A percentile compares a stretch with the other conserved stretches of the same genome.
These are phyloP conservation scores for Leptoteleia sp. DNA, from an alignment of 1,140 invertebrate species.

Conservation along the genomic window DNA sequence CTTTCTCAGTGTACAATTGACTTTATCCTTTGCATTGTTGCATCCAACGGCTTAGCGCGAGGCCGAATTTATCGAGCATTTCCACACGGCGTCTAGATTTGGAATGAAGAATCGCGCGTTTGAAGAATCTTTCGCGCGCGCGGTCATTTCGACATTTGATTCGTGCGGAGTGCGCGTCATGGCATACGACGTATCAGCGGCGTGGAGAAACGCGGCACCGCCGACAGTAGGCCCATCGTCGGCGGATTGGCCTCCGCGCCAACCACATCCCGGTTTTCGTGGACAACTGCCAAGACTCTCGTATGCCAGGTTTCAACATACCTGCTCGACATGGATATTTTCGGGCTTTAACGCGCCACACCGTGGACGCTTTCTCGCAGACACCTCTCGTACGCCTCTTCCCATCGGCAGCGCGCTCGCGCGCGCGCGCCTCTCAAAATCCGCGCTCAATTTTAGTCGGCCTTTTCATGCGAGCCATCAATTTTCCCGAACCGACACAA, in stretches of 20 bases:
- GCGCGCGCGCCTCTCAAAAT: too few species aligned
- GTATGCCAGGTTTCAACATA: slow-evolving; percentile 74
- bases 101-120: slow-evolving; percentile 18
- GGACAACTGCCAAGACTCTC: slow-evolving; percentile 69
- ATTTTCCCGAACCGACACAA: slow-evolving; percentile 1
- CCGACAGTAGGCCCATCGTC: slow-evolving; percentile 44
- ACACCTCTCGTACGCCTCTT: slow-evolving; percentile 47
- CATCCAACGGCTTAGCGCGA: too few species aligned
- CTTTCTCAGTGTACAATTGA: too few species aligned
- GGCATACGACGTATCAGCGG: slow-evolving; percentile 42
- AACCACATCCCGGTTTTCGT: slow-evolving; percentile 64
- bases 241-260: slow-evolving; percentile 65
- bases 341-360: slow-evolving; percentile 76
- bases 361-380: slow-evolving; percentile 63
- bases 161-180: slow-evolving; percentile 18
- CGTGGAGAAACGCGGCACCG: slow-evolving; percentile 46
- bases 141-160: slow-evolving; percentile 42
- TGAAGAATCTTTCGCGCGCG: slow-evolving; percentile 12
- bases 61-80: too few species aligned
- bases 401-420: slow-evolving; percentile 34
- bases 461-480: slow-evolving; percentile 22
- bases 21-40: too few species aligned
- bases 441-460: slow-evolving; percentile 36
- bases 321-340: slow-evolving; percentile 80
- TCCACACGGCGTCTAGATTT: too few species aligned